Evolutionary conservation across 2,888 invertebrate species (phyloP).

Genomic region (Stomorhina lunata): DNA sequence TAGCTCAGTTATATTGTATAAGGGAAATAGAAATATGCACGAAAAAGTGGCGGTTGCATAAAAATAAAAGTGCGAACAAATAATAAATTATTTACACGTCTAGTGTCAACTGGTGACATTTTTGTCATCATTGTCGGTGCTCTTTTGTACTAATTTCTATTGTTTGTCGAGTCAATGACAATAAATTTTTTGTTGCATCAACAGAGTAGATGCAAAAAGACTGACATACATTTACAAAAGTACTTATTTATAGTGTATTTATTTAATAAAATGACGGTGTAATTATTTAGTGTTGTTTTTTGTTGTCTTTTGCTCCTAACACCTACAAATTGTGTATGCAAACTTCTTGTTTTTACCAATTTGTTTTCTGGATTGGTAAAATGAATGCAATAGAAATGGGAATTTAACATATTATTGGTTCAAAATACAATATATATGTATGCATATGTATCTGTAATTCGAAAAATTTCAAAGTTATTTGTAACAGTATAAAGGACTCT

Average conservation of each 20-base stretch:
- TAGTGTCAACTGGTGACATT: constrained; percentile 63
- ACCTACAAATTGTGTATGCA: background rate
- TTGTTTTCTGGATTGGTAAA: constrained; percentile 12
- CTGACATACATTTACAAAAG: background rate
- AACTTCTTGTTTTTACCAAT: background rate
- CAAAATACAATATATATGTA: background rate
- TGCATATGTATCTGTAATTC: too few species aligned
- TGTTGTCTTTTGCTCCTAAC: background rate
- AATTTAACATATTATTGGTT: background rate
- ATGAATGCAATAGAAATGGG: constrained; percentile 2
- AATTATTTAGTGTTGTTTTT: constrained; percentile 19
- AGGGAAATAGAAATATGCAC: background rate
- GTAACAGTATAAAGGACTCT: too few species aligned
- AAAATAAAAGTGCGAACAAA: constrained; percentile 62
- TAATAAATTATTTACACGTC: constrained; percentile 68
- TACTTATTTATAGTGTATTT: constrained; percentile 13
- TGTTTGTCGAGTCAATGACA: constrained; percentile 27
- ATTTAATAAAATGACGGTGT: constrained; percentile 33
- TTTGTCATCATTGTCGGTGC: constrained; percentile 38
- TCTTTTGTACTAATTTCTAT: constrained; percentile 47
- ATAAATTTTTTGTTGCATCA: too few species aligned
- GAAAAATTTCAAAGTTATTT: too few species aligned
- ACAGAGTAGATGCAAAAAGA: background rate
- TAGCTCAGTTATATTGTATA: background rate
- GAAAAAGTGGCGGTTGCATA: background rate